Base-by-base conservation (phyloP, 2,797 vertebrate genomes). In the Cossypha dichroa region DNA sequence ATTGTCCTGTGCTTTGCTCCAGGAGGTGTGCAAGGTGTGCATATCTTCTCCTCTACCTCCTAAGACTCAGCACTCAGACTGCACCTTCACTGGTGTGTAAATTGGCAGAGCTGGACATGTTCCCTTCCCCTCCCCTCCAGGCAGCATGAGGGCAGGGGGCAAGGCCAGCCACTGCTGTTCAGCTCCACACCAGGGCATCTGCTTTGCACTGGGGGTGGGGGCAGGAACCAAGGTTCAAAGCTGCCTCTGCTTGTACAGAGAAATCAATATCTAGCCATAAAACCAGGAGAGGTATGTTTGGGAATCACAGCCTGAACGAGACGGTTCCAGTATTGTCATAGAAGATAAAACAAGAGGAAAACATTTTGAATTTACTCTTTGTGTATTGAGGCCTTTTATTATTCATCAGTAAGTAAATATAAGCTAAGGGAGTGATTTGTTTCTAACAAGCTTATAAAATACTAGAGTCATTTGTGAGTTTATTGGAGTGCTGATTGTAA, bases 401-500 rank as follows among this genome's bases (percentile, higher is more conserved):
- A 98, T 98, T 98, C 98, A 98, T 98, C 98, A 98, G 98, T 98
- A 98, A 98, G 97, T 98, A 98, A 98, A 98, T 98, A 98, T 97
- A 98, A 98, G 98, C 98, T 98, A 94, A 98, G 98, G 98, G 98
- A 98, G 98, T 98, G 98, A 98, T 98, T 98, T 98, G 98, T 98
- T 97, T 98, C 98, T 98, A 98, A 98, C 98, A 98, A 98, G 98
- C 98, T 98, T 98, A 98, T 98, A 98, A 98, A 98, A 98, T 98
- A 98, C 97, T 98, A 97, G 98, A 97, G 93, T 98, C 98, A 98
- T 98, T 98, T 98, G 98, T 97, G 97, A 97, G 98, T 99, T 99
- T 99, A 98, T 98, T 98, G 98, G 98, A 98, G 98, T 98, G 98
- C 98, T 98, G 98, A 99, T 99, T 99, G 98, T 98, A 98, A 98